phyloP scores from a whole-genome alignment of 53 echinoderm and acorn worm species.

The Arbacia lixula region DNA sequence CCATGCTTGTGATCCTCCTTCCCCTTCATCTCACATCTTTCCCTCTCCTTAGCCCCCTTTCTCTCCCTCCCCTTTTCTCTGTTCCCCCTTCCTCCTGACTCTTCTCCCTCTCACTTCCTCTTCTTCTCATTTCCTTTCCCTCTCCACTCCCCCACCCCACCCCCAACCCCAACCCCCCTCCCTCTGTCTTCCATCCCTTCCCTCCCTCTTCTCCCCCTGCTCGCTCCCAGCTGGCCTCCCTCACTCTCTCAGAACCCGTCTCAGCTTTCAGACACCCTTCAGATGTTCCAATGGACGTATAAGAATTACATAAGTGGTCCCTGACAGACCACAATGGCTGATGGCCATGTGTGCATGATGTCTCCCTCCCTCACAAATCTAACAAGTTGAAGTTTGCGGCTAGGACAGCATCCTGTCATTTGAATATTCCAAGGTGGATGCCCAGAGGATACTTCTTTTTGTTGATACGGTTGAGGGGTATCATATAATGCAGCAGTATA shows the following conservation, averaged over 20 bases:
- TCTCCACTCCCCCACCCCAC: background rate
- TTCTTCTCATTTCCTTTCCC: background rate
- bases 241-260: background rate
- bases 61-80: background rate
- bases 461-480: no score
- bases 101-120: background rate
- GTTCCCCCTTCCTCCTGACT: background rate
- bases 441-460: no score
- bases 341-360: background rate
- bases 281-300: background rate
- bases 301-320: slow-evolving; percentile 15
- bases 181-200: background rate
- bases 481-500: no score
- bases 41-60: background rate
- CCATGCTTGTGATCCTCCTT: background rate
- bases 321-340: background rate
- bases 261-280: slow-evolving; percentile 1
- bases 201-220: background rate
- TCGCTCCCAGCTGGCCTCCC: no score
- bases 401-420: slow-evolving; percentile 22
- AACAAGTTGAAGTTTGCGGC: background rate
- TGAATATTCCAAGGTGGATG: slow-evolving; percentile 41
- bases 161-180: background rate
- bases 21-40: no score
- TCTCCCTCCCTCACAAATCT: background rate